Evolutionary conservation across 2,113 vertebrate genomes (phyloP).

Genomic region (Epinephelus moara): DNA sequence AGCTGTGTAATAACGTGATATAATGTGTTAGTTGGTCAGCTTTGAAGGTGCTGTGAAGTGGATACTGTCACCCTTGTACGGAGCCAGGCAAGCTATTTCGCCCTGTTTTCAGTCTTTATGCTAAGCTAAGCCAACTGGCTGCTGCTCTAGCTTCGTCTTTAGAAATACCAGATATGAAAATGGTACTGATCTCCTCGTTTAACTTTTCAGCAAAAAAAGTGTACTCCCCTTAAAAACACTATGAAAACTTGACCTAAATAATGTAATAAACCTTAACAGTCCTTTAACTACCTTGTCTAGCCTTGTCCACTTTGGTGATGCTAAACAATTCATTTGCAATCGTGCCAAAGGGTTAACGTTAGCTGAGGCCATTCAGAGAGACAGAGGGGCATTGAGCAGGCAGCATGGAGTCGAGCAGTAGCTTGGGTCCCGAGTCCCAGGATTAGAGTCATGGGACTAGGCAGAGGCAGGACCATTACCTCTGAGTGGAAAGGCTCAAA

Average conservation of each 20-base stretch:
- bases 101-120: neutral
- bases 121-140: neutral
- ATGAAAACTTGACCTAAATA: neutral
- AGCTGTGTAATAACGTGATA: no score
- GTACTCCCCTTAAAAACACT: neutral
- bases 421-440: conserved; percentile 72
- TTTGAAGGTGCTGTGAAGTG: no score
- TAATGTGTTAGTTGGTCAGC: no score
- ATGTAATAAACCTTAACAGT: neutral
- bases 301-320: neutral
- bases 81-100: neutral
- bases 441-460: conserved; percentile 84
- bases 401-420: conserved; percentile 63
- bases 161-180: neutral
- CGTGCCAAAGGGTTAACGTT: conserved; percentile 65
- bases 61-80: neutral
- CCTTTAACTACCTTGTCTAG: neutral
- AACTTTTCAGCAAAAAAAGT: neutral
- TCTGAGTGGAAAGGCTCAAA: conserved; percentile 76
- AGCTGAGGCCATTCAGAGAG: conserved; percentile 42
- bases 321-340: conserved; percentile 24
- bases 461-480: conserved; percentile 80
- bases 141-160: neutral
- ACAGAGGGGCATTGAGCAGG: conserved; percentile 71
- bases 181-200: neutral